A percentile compares a stretch with the other conserved stretches of the same genome.
Evolutionary conservation across 2,113 vertebrate genomes (phyloP).

Genomic region (Columba janthina): DNA sequence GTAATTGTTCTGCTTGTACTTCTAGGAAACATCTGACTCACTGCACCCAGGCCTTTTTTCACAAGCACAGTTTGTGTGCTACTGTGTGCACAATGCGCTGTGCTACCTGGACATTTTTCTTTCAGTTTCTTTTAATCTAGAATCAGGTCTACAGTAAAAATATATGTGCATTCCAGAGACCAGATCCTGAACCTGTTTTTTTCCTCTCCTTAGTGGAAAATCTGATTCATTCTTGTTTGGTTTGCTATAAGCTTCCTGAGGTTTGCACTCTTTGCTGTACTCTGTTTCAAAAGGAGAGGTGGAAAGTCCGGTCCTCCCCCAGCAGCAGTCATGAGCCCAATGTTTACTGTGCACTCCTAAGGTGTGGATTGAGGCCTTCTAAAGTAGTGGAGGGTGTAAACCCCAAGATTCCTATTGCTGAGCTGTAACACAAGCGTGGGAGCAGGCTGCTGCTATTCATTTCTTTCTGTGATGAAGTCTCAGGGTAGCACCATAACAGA

Average conservation of each 20-base stretch:
- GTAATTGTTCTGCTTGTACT: fast-evolving
- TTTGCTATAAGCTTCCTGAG: not conserved
- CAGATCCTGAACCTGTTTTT: not conserved
- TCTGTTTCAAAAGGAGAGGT: not conserved
- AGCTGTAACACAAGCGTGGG: not conserved
- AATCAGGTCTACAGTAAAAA: not conserved
- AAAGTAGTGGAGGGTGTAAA: not conserved
- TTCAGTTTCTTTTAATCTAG: not conserved
- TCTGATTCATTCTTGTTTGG: not conserved
- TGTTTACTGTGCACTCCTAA: not conserved
- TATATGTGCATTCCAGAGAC: fast-evolving
- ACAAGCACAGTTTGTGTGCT: not conserved
- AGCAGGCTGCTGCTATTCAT: not conserved
- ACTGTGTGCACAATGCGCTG: fast-evolving
- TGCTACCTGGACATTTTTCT: not conserved
- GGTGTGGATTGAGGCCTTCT: not conserved
- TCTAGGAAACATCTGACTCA: not conserved
- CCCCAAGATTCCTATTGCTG: not conserved
- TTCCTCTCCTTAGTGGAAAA: not conserved
- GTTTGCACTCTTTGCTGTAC: not conserved
- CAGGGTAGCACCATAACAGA: not conserved
- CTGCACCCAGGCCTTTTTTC: not conserved
- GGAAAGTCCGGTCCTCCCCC: not conserved
- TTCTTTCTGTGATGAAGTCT: not conserved
- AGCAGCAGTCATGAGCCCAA: not conserved